These are phyloP conservation scores for Alloplasta piceator DNA, from an alignment of 2,888 invertebrate species.

Conservation along the genomic window DNA sequence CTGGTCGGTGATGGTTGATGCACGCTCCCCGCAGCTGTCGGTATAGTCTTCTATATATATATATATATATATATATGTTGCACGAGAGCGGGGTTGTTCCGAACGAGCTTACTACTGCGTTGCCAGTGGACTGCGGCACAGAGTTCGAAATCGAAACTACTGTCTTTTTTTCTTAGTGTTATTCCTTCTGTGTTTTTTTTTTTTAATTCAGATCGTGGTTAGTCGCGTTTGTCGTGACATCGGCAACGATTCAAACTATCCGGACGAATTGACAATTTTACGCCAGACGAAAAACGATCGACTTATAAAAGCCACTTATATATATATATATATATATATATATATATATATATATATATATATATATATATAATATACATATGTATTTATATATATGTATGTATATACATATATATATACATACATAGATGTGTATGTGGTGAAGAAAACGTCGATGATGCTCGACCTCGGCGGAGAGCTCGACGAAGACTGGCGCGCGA, in stretches of 20 bases:
- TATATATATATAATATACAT: too few species aligned
- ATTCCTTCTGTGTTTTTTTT: background rate
- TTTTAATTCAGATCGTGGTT: slow-evolving; percentile 60
- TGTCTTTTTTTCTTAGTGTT: background rate
- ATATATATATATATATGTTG: slow-evolving; percentile 11
- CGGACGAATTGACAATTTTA: too few species aligned
- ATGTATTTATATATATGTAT: too few species aligned
- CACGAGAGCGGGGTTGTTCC: slow-evolving; percentile 11
- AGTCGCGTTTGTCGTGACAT: slow-evolving; percentile 72
- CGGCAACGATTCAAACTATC: slow-evolving; percentile 64
- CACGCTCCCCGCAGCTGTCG: slow-evolving; percentile 60
- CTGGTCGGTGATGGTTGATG: slow-evolving; percentile 37
- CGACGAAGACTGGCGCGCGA: slow-evolving; percentile 78
- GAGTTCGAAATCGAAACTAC: background rate
- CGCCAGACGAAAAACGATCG: too few species aligned
- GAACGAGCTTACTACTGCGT: slow-evolving; percentile 13
- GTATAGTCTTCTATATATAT: slow-evolving; percentile 13
- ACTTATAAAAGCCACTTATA: too few species aligned
- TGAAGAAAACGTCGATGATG: slow-evolving; percentile 66
- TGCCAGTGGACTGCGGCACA: slow-evolving; percentile 49
- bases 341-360: background rate
- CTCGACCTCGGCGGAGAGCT: slow-evolving; percentile 73
- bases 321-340: slow-evolving; percentile 15
- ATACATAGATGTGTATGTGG: too few species aligned
- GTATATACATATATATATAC: too few species aligned